Evolutionary conservation across 2,888 invertebrate genomes (phyloP), one percentile per base, ranked within the genome.

Genomic region (Listrodromus nycthemerus): DNA sequence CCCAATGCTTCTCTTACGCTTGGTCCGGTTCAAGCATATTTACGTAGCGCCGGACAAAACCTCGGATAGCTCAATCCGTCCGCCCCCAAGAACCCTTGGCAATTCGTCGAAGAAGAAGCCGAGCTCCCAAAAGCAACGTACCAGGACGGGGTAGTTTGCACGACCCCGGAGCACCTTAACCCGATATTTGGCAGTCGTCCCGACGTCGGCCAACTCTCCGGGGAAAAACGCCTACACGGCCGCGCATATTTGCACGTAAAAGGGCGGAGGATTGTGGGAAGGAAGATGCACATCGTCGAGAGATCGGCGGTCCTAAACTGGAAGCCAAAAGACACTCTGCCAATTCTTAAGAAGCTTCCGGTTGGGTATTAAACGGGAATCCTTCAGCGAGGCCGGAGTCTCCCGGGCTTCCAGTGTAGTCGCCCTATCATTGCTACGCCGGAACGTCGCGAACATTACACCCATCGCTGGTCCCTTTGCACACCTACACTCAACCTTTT

Each of bases 331-430:
- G 79, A 50, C 41, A 45, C 87, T 85, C 86, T 89, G 91, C 91
- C 92, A 92, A 92, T 92, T 92, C 90, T 90, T 88, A 89, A 91
- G 89, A 89, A 88, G 86, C 89, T 88, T 88, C 89, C 88, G 81
- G 74, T 75, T 79, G 77, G 85, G 89, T 89, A 91, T 91, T 91
- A 90, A 90, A 89, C 70, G 87, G 86, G 85, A 86, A 82, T 86
- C 85, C 83, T 74, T 50, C 27, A 74, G 63, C 16, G 50, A 13
- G 70, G 65, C 27, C n/a, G 10, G 61, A 7, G 16, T 52, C 19
- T 52, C 19, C 37, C 27, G 55, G 50, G 27, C 45, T 58, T 70
- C 33, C 30, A 24, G 13, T 27, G 10, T 21, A 55, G 24, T 24
- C 41, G 16, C 21, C 61, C 58, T 69, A 48, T 78, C 67, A 30